Evolutionary conservation across 1,140 invertebrate species (phyloP), one percentile per base, ranked within the genome.

Genomic region (Mya arenaria): DNA sequence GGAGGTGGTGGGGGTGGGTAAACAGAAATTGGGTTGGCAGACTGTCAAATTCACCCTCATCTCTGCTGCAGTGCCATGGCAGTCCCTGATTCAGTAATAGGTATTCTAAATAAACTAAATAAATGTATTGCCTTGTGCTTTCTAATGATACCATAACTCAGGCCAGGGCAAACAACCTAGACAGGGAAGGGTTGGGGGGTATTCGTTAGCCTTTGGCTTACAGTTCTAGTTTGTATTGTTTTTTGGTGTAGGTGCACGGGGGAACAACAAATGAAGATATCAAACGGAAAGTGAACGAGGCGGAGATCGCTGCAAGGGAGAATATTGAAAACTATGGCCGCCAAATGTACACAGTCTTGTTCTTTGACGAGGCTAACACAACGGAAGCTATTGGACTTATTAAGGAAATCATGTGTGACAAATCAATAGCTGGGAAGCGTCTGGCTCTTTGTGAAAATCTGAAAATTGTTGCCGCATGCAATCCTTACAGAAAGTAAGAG

Each of bases 281-380:
- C 34, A 84, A 74, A 41, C 52, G 72, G 5, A 89, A 87, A 65
- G 86, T 91, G 13, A 55, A 66, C 41, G 55, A 86, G 37, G 90
- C 90, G n/a, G 81, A 85, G 41, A 23, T 65, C 52, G 62, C 87
- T 6, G 86, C 90, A 28, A 56, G 58, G 5, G n/a, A 69, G 39
- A 90, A 89, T 69, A 58, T 44, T 28, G 39, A 68, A 28, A 56
- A 68, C 8, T 63, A 44, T 30, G 73, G 73, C 10, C 8, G 30
- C 17, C 73, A 75, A 23, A 82, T 90, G 19, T 85, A 88, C 71
- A 90, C 89, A 28, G 87, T 91, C 2, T 73, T 91, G 77, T 91
- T 92, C 77, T 90, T 91, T 81, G 91, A 92, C 78, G 91, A 92
- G 79, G 90, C 89, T 10, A 92, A 92, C 83, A 92, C 90, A 36